These are phyloP conservation scores for Champsocephalus gunnari DNA, from an alignment of 2,797 vertebrate species.

Conservation along the genomic window DNA sequence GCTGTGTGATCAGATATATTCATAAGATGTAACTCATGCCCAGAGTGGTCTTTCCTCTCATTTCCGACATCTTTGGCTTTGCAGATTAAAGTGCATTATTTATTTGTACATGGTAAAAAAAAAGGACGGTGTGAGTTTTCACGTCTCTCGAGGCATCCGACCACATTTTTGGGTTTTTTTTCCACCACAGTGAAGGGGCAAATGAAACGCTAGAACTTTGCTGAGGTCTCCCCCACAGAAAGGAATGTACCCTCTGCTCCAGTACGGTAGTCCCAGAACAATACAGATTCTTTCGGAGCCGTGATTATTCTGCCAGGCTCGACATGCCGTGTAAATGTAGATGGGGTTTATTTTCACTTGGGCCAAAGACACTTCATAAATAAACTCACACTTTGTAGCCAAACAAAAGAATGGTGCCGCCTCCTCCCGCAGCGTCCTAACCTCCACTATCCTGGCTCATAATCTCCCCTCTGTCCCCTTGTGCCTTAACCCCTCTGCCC, in stretches of 20 bases:
- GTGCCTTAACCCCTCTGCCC: constrained; percentile 69
- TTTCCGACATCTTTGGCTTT: constrained; percentile 66
- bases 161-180: constrained; percentile 70
- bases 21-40: constrained; percentile 67
- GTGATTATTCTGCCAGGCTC: constrained; percentile 73
- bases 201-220: constrained; percentile 79
- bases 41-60: constrained; percentile 55
- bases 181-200: constrained; percentile 60
- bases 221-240: constrained; percentile 79
- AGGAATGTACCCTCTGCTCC: constrained; percentile 78
- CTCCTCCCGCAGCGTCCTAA: constrained; percentile 45
- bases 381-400: constrained; percentile 75
- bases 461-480: constrained; percentile 62
- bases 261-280: constrained; percentile 77
- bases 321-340: constrained; percentile 74
- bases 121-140: constrained; percentile 38
- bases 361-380: constrained; percentile 78
- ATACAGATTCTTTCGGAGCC: constrained; percentile 75
- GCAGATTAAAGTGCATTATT: constrained; percentile 73
- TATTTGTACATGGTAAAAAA: constrained; percentile 57
- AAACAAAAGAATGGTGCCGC: constrained; percentile 62
- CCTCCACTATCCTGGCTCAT: constrained; percentile 65
- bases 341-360: constrained; percentile 76
- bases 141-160: constrained; percentile 61
- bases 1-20: constrained; percentile 68